A percentile compares a stretch with the other conserved stretches of the same genome.
These are phyloP conservation scores for Melanocharis versteri DNA, from an alignment of 2,113 vertebrate genomes.

Conservation along the genomic window DNA sequence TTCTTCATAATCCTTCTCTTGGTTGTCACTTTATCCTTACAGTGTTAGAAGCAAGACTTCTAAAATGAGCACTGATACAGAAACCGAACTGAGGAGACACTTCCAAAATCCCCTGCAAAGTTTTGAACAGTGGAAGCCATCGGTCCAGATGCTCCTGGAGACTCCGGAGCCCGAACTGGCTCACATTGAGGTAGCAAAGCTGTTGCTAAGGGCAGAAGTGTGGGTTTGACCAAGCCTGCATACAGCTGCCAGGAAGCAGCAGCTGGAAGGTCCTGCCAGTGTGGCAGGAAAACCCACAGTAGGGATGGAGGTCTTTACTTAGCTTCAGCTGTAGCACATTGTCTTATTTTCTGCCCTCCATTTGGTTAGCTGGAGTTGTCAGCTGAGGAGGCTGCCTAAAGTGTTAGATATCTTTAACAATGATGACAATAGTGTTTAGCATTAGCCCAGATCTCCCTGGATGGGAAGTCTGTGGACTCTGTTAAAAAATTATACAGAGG, in stretches of 20 bases:
- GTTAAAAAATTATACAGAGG: not conserved
- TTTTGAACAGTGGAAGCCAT: slow-evolving; percentile 80
- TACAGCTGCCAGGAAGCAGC: not conserved
- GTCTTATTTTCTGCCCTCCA: not conserved
- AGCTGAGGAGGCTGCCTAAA: not conserved
- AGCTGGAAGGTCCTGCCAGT: not conserved
- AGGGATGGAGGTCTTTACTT: not conserved
- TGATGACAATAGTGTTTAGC: not conserved
- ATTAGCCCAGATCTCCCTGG: not conserved
- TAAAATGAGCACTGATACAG: slow-evolving; percentile 73
- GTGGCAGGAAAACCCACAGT: not conserved
- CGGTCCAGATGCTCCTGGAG: slow-evolving; percentile 78
- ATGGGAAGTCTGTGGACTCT: not conserved
- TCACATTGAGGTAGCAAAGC: slow-evolving; percentile 79
- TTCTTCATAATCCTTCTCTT: slow-evolving; percentile 12
- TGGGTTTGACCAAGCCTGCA: not conserved
- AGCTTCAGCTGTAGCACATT: not conserved
- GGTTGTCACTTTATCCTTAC: not conserved
- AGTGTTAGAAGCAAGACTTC: slow-evolving; percentile 81
- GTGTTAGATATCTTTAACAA: not conserved
- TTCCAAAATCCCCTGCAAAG: slow-evolving; percentile 79
- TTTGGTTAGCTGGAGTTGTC: not conserved
- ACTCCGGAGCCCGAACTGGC: slow-evolving; percentile 76
- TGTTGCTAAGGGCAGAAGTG: not conserved
- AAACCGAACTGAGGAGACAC: slow-evolving; percentile 71